Evolutionary conservation across 1,140 invertebrate species (phyloP).

Genomic region (Batillaria attramentaria): DNA sequence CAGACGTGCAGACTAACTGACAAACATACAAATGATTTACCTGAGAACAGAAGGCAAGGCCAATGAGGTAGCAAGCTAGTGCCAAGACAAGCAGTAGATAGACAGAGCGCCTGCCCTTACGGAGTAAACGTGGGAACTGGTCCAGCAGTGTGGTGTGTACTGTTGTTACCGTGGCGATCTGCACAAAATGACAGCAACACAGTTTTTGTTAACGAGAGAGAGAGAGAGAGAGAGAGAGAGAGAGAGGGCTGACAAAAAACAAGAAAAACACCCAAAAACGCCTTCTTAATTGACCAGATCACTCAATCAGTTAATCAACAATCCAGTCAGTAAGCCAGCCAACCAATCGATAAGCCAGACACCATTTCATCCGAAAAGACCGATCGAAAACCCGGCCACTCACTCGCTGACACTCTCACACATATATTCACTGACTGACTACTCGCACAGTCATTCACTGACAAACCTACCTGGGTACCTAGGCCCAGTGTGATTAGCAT

Average conservation of each 20-base stretch:
- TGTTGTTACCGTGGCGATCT: slow-evolving; percentile 66
- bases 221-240: not conserved
- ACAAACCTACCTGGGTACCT: slow-evolving; percentile 82
- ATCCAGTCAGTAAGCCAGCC: too few species aligned
- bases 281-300: too few species aligned
- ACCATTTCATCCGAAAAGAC: too few species aligned
- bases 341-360: too few species aligned
- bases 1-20: not conserved
- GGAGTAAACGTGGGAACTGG: slow-evolving; percentile 60
- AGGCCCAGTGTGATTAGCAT: slow-evolving; percentile 95
- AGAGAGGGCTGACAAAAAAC: too few species aligned
- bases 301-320: too few species aligned
- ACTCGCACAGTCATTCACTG: not conserved
- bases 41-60: slow-evolving; percentile 80
- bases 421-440: not conserved
- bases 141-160: slow-evolving; percentile 63
- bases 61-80: slow-evolving; percentile 76
- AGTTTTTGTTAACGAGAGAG: slow-evolving; percentile 10
- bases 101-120: slow-evolving; percentile 70
- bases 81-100: slow-evolving; percentile 77
- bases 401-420: not conserved
- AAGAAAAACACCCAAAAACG: too few species aligned
- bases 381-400: not conserved
- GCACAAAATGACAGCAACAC: slow-evolving; percentile 21
- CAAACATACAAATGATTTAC: slow-evolving; percentile 62